phyloP scores from a whole-genome alignment of 2,888 invertebrate species.

The Synanthedon andrenaeformis region DNA sequence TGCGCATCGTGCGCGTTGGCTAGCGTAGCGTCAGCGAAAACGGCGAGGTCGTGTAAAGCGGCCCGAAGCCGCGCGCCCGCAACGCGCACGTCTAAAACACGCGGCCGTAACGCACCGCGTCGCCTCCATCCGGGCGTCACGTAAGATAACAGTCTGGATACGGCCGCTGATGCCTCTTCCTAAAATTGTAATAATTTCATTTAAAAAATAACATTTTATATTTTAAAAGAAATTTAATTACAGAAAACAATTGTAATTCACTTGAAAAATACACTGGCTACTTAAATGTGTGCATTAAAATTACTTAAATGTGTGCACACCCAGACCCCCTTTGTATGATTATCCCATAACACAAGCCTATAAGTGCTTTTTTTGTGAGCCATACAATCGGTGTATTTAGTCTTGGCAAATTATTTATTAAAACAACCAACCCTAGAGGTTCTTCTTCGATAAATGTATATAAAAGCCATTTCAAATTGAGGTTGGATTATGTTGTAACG shows the following conservation, averaged over 20 bases:
- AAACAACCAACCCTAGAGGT: no score
- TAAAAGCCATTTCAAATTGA: no score
- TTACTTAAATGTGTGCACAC: no score
- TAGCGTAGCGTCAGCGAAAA: constrained; percentile 89
- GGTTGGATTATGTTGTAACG: no score
- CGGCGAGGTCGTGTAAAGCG: constrained; percentile 86
- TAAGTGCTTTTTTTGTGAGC: no score
- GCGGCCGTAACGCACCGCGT: constrained; percentile 81
- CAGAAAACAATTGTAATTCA: not conserved
- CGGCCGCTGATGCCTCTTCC: constrained; percentile 84
- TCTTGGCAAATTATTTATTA: no score
- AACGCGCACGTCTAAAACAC: constrained; percentile 85
- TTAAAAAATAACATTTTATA: no score
- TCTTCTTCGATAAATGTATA: no score
- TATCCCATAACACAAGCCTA: no score
- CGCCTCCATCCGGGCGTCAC: constrained; percentile 86
- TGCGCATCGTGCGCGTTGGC: constrained; percentile 87
- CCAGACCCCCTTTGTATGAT: no score
- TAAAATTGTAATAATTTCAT: constrained; percentile 11
- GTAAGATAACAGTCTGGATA: constrained; percentile 77
- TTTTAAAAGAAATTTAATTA: not conserved
- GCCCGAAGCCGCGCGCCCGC: constrained; percentile 82
- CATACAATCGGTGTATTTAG: no score
- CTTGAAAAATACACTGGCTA: not conserved
- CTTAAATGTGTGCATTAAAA: no score